These are phyloP conservation scores for Miichthys miiuy DNA, from an alignment of 2,797 vertebrate genomes.

Conservation along the genomic window DNA sequence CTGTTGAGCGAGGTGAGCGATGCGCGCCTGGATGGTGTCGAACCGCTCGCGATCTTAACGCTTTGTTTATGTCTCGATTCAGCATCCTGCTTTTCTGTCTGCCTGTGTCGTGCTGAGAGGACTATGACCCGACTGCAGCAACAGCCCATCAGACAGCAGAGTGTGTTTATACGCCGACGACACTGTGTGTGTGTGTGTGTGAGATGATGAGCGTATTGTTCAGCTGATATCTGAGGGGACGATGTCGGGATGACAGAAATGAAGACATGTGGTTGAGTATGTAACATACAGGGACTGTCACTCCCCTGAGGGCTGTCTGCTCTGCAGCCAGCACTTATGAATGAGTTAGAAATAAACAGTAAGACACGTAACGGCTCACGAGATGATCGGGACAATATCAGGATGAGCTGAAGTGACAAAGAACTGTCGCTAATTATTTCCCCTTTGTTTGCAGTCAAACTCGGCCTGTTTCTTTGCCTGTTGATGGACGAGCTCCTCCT, in stretches of 20 bases:
- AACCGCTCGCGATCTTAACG: constrained; percentile 12
- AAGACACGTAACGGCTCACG: background rate
- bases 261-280: background rate
- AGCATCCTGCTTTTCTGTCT: constrained; percentile 40
- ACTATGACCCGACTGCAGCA: constrained; percentile 45
- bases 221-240: constrained; percentile 2
- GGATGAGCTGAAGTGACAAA: constrained; percentile 4
- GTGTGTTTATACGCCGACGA: constrained; percentile 17
- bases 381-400: background rate
- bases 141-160: constrained; percentile 47
- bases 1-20: constrained; percentile 20
- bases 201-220: background rate
- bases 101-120: constrained; percentile 36
- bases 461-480: background rate
- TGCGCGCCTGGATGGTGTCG: background rate
- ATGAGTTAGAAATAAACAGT: background rate
- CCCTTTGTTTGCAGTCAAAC: background rate
- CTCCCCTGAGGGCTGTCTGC: background rate
- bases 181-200: constrained; percentile 13
- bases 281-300: too few relatives aligned
- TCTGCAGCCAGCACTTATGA: background rate
- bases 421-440: background rate
- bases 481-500: background rate
- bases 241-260: background rate
- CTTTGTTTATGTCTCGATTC: constrained; percentile 33